A percentile compares a stretch with the other conserved stretches of the same genome.
phyloP scores from a whole-genome alignment of 2,797 vertebrate genomes.

The Apodemus agrarius region DNA sequence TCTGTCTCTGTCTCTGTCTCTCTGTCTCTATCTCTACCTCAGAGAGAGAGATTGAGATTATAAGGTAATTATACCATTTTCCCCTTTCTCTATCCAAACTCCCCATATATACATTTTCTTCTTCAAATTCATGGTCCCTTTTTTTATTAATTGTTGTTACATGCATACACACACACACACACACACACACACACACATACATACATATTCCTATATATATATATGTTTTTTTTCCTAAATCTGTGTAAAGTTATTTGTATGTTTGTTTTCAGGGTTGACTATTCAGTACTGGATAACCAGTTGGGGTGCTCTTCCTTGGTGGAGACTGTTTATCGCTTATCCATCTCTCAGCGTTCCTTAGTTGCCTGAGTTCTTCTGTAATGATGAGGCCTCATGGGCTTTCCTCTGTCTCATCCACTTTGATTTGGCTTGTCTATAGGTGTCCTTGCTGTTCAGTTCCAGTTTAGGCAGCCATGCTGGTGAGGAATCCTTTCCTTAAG shows the following conservation, averaged over 20 bases:
- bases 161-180: too few relatives aligned
- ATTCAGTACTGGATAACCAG: neutral
- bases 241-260: neutral
- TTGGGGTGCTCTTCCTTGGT: neutral
- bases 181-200: too few relatives aligned
- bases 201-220: neutral
- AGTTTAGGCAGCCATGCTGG: neutral
- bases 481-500: neutral
- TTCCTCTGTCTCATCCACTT: neutral
- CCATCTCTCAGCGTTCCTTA: neutral
- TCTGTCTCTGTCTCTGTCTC: too few relatives aligned
- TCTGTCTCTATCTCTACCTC: too few relatives aligned
- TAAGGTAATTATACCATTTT: too few relatives aligned
- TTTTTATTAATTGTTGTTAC: too few relatives aligned
- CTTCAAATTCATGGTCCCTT: too few relatives aligned
- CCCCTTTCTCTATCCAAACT: too few relatives aligned
- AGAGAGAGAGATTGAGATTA: too few relatives aligned
- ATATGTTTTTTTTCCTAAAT: neutral
- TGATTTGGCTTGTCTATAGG: neutral
- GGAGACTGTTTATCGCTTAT: neutral
- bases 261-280: neutral
- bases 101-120: too few relatives aligned
- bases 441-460: neutral
- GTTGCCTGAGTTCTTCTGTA: neutral
- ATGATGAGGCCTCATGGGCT: neutral